Conservation (phyloP, 2,888 invertebrate genomes). For the Byasa hedistus region DNA sequence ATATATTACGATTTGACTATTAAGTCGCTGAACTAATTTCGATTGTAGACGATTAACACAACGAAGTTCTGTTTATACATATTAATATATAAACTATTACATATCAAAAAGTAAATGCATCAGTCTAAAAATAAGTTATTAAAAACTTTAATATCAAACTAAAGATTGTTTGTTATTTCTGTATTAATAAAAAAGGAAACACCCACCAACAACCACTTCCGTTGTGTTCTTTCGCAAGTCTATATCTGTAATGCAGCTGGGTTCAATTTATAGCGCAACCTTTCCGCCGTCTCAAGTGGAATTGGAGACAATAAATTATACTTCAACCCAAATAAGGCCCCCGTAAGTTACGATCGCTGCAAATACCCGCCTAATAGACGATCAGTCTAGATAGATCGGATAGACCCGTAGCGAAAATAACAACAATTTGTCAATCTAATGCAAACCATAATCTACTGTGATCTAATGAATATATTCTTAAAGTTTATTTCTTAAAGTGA, state of each 20-base stretch:
- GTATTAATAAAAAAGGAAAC: background rate
- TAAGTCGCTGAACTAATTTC: too few relatives aligned
- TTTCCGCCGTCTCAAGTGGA: conserved; percentile 71
- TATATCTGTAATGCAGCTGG: conserved; percentile 74
- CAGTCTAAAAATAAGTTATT: background rate
- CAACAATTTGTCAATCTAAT: conserved; percentile 19
- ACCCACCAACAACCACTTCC: conserved; percentile 37
- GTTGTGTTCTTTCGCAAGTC: conserved; percentile 73
- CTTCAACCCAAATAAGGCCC: conserved; percentile 76
- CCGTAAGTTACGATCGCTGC: conserved; percentile 65
- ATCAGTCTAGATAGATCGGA: conserved; percentile 70
- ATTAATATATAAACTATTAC: background rate
- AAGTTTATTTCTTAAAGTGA: too few relatives aligned
- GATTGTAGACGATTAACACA: background rate
- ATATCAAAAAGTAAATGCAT: too few relatives aligned
- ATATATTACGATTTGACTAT: too few relatives aligned
- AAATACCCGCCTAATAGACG: conserved; percentile 65
- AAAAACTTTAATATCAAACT: background rate
- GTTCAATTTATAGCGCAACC: conserved; percentile 72
- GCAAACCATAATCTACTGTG: background rate
- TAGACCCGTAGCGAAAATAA: conserved; percentile 44
- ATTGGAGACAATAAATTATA: conserved; percentile 79
- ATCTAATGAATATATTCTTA: too few relatives aligned
- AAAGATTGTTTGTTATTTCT: too few relatives aligned
- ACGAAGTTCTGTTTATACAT: background rate